Evolutionary conservation across 2,113 vertebrate species (phyloP).

Genomic region (Scomber japonicus): DNA sequence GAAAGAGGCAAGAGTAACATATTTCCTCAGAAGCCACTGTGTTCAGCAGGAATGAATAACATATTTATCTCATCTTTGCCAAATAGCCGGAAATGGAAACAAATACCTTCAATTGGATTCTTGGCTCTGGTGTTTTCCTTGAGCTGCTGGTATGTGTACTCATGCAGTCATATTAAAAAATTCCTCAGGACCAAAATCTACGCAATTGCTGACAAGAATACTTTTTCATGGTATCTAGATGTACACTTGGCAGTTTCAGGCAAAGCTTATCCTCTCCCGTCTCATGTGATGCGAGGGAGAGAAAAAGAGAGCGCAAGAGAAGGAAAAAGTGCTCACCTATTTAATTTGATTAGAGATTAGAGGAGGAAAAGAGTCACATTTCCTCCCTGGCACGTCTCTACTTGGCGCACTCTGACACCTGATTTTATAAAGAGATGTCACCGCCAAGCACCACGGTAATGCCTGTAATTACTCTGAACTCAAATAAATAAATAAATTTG

Average conservation of each 20-base stretch:
- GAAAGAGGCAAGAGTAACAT: conserved; percentile 74
- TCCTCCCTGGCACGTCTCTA: conserved; percentile 78
- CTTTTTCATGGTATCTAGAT: conserved; percentile 62
- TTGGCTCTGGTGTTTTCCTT: conserved; percentile 64
- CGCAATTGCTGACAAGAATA: conserved; percentile 70
- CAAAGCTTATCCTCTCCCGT: conserved; percentile 59
- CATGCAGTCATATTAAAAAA: conserved; percentile 61
- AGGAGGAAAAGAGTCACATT: conserved; percentile 78
- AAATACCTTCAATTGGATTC: conserved; percentile 79
- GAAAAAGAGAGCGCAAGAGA: conserved; percentile 12
- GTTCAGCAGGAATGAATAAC: conserved; percentile 74
- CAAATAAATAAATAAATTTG: conserved; percentile 86
- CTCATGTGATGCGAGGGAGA: conserved; percentile 55
- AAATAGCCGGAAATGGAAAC: conserved; percentile 83
- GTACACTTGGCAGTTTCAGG: conserved; percentile 68
- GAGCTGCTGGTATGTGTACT: conserved; percentile 51
- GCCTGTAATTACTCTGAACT: conserved; percentile 87
- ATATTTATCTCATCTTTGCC: conserved; percentile 82
- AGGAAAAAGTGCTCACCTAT: conserved; percentile 73
- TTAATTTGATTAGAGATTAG: conserved; percentile 86
- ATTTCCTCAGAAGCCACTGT: conserved; percentile 76
- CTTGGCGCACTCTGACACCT: conserved; percentile 81
- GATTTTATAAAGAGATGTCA: conserved; percentile 85
- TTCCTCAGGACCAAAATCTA: conserved; percentile 63
- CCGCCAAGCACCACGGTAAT: conserved; percentile 76